phyloP scores from a whole-genome alignment of 2,113 vertebrate genomes.

The Podarcis cretensis region DNA sequence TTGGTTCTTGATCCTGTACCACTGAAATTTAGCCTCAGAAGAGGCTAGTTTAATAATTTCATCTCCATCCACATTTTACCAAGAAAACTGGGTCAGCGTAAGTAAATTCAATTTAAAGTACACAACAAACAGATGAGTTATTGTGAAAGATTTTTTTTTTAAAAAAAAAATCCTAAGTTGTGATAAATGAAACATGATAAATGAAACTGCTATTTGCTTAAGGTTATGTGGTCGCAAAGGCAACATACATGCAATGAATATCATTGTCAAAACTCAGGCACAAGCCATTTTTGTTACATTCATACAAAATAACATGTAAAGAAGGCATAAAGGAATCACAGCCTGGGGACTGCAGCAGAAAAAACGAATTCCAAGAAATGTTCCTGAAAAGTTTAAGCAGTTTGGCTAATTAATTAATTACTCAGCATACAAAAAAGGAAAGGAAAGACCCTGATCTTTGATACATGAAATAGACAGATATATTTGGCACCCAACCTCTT shows the following conservation, averaged over 20 bases:
- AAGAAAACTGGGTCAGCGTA: background rate
- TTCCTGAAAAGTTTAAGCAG: too few species aligned
- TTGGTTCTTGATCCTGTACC: background rate
- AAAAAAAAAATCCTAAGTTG: background rate
- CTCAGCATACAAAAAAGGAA: background rate
- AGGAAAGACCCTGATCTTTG: background rate
- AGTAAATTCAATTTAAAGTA: accelerated
- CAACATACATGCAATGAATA: conserved; percentile 9
- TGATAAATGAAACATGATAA: conserved; percentile 3
- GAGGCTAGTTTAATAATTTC: background rate
- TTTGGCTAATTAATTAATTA: background rate
- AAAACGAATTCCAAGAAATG: background rate
- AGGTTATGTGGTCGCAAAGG: background rate
- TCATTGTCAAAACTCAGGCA: background rate
- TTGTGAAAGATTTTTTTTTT: background rate
- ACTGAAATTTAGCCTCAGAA: background rate
- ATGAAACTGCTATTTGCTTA: background rate
- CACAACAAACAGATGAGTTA: background rate
- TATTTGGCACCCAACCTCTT: background rate
- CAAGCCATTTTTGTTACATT: background rate
- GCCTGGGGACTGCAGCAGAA: background rate
- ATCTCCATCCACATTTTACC: background rate
- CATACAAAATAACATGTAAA: background rate
- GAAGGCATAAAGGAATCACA: background rate
- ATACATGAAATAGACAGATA: too few species aligned